Conservation (phyloP, 2,888 invertebrate genomes). For the Thyatira batis region DNA sequence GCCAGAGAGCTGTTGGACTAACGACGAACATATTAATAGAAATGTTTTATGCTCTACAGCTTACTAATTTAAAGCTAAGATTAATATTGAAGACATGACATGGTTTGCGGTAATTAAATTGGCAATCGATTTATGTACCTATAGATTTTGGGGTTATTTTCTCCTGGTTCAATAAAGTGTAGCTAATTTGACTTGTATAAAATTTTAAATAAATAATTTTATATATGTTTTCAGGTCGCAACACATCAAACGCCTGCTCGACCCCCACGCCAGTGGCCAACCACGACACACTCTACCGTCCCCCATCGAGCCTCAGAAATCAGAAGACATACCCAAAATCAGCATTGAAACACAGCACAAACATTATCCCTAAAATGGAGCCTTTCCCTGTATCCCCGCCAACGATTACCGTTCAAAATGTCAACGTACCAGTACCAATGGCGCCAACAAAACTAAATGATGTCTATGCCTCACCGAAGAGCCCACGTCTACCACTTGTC, state of each 20-base stretch:
- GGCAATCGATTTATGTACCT: too few species aligned
- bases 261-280: constrained; percentile 73
- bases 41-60: background rate
- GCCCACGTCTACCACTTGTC: constrained; percentile 65
- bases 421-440: constrained; percentile 65
- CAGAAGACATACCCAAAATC: constrained; percentile 77
- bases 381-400: constrained; percentile 73
- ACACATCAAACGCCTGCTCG: constrained; percentile 72
- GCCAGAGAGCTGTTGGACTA: constrained; percentile 20
- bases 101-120: too few species aligned
- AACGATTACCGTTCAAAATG: constrained; percentile 54
- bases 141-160: constrained; percentile 6
- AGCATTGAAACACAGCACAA: constrained; percentile 62
- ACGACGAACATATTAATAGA: background rate
- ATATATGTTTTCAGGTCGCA: constrained; percentile 67
- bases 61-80: background rate
- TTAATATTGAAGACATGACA: background rate
- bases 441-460: constrained; percentile 76
- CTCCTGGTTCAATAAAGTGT: background rate
- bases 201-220: background rate
- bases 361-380: constrained; percentile 71
- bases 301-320: constrained; percentile 72
- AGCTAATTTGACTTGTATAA: too few species aligned
- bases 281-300: constrained; percentile 78
- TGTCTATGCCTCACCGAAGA: constrained; percentile 72